These are phyloP conservation scores for Frieseomelitta varia DNA, from an alignment of 1,140 invertebrate species.

Conservation along the genomic window DNA sequence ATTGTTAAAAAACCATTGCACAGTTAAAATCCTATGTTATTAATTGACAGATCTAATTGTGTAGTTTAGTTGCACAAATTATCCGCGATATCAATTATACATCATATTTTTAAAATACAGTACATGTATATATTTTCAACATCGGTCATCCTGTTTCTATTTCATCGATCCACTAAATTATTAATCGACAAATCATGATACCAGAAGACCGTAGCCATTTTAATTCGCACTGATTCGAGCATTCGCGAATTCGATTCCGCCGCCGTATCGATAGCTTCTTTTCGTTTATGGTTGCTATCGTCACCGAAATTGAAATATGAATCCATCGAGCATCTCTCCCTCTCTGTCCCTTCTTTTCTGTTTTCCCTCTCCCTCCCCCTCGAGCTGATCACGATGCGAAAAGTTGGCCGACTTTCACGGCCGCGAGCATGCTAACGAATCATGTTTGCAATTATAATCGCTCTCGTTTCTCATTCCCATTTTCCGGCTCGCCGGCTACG, in stretches of 20 bases:
- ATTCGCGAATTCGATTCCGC: not conserved
- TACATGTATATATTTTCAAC: too few species aligned
- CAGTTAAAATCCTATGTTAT: too few species aligned
- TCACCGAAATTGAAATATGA: conserved; percentile 68
- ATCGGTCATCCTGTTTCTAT: too few species aligned
- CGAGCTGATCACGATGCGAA: conserved; percentile 56
- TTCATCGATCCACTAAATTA: too few species aligned
- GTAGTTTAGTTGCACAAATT: too few species aligned
- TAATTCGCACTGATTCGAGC: not conserved
- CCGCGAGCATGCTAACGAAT: too few species aligned
- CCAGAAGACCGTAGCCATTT: not conserved
- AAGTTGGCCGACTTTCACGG: conserved; percentile 36
- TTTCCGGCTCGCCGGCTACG: not conserved
- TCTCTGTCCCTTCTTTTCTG: not conserved
- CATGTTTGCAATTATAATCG: conserved; percentile 52
- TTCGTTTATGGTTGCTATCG: conserved; percentile 36
- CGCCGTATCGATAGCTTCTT: conserved; percentile 8
- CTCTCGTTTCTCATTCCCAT: not conserved
- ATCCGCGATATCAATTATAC: too few species aligned
- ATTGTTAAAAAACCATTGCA: too few species aligned
- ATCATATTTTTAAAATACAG: too few species aligned
- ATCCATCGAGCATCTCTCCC: conserved; percentile 61
- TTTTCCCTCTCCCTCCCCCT: not conserved
- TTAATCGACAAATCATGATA: too few species aligned
- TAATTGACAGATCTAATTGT: too few species aligned